Evolutionary conservation across 35 echinoderm and acorn worm species (phyloP), one percentile per base, ranked within the genome.

Genomic region (Stichopus chloronotus): DNA sequence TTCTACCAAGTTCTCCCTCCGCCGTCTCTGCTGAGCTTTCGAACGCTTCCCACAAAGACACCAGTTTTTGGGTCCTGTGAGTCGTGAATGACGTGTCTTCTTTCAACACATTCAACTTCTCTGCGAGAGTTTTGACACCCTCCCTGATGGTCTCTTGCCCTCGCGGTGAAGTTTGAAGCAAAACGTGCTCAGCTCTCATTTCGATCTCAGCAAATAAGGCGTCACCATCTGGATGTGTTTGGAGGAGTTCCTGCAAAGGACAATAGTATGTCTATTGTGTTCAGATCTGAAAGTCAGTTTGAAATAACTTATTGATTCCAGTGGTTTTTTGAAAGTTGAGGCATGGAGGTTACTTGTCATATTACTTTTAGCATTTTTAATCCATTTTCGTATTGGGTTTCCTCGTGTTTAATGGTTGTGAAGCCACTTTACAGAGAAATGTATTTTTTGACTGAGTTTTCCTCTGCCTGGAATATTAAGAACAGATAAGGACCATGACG

Each of bases 31-130:
- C 60, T 72, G 60, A 59, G 14, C 52, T 55, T 6, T 13, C 25
- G 43, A 89, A 89, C 12, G 59, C 8, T 61, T 89, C 87, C 87
- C 87, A 89, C 43, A 89, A 65, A 63, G 59, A n/a, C 9, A 89
- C 60, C 58, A 89, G 59, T 43, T 72, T 56, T 24, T 30, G n/a
- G 8, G 17, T 11, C 25, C 8, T 54, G 5, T 89, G 14, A 10
- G 14, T 53, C 55, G 19, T 63, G 17, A 63, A 19, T 5, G 4
- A 9, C 43, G 22, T 71, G 57, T 89, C 87, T 11, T 89, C 87
- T 63, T 71, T 89, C 17, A 89, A 9, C 5, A 7, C 9, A 13
- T 8, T 6, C 13, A 89, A 89, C n/a, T 69, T 13, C 52, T 52
- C 60, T 20, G 19, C 87, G 0, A 89, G 57, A 53, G 59, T 13